These are phyloP conservation scores for Cygnus olor DNA, from an alignment of 2,797 vertebrate species.

Conservation along the genomic window DNA sequence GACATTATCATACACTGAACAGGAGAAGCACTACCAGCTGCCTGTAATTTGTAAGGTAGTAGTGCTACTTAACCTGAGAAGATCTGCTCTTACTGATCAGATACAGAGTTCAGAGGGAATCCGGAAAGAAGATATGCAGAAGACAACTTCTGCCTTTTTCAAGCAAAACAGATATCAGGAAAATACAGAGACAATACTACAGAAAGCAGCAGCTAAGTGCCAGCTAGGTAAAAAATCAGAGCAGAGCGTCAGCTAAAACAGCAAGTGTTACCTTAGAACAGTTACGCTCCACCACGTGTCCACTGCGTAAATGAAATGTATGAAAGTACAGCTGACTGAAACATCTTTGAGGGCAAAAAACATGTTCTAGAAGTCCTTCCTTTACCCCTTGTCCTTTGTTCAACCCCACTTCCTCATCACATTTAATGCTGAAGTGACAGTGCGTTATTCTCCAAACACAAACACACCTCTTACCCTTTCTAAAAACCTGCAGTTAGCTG, in stretches of 20 bases:
- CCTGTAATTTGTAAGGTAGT: neutral
- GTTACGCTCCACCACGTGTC: rapidly evolving
- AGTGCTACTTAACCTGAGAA: neutral
- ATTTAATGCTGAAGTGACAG: neutral
- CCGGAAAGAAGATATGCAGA: neutral
- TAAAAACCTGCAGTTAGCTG: neutral
- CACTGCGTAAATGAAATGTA: neutral
- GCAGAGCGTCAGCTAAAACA: neutral
- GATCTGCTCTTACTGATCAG: neutral
- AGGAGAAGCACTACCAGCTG: neutral
- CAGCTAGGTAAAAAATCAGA: neutral
- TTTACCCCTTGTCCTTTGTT: neutral
- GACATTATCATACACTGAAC: neutral
- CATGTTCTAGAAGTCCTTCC: neutral
- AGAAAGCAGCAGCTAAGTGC: neutral
- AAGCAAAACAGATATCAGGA: neutral
- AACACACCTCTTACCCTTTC: neutral
- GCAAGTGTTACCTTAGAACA: neutral
- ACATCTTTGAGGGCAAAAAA: neutral
- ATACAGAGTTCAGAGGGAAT: neutral
- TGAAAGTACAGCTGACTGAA: neutral
- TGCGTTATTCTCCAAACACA: rapidly evolving
- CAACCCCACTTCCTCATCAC: neutral
- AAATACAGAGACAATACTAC: rapidly evolving
- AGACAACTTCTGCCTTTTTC: neutral